phyloP scores from a whole-genome alignment of 2,113 vertebrate species.

The Spea multiplicata region DNA sequence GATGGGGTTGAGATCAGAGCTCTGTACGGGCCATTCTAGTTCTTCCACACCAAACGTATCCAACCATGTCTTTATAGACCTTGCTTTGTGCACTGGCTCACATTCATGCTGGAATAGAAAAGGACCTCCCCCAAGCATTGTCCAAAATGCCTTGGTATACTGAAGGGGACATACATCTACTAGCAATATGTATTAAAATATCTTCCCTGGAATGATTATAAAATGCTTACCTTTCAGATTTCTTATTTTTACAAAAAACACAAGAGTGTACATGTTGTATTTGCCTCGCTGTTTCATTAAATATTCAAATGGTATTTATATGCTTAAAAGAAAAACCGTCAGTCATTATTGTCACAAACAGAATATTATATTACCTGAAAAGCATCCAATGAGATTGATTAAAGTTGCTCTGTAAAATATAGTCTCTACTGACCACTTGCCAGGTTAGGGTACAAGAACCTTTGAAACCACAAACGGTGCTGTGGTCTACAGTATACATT shows the following conservation, averaged over 20 bases:
- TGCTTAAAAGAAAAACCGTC: constrained; percentile 74
- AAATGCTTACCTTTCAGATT: constrained; percentile 40
- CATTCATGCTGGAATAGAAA: too few relatives aligned
- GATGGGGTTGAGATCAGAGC: too few relatives aligned
- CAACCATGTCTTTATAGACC: too few relatives aligned
- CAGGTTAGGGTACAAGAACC: constrained; percentile 66
- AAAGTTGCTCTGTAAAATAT: constrained; percentile 66
- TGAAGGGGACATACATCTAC: background rate
- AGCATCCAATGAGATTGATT: constrained; percentile 80
- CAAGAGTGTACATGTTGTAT: constrained; percentile 21
- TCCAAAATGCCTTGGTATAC: too few relatives aligned
- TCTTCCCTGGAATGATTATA: constrained; percentile 1
- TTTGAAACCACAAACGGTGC: constrained; percentile 71
- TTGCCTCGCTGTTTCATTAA: constrained; percentile 61
- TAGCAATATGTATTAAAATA: constrained; percentile 1
- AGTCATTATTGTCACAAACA: constrained; percentile 73
- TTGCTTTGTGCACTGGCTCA: too few relatives aligned
- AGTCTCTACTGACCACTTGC: constrained; percentile 76
- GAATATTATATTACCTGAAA: constrained; percentile 74
- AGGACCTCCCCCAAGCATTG: too few relatives aligned
- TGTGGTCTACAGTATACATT: constrained; percentile 65
- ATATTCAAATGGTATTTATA: constrained; percentile 74
- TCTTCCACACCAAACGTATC: too few relatives aligned
- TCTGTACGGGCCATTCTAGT: too few relatives aligned
- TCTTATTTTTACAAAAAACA: constrained; percentile 50